These are phyloP conservation scores for Platycheirus albimanus DNA, from an alignment of 2,888 invertebrate species.

Conservation along the genomic window DNA sequence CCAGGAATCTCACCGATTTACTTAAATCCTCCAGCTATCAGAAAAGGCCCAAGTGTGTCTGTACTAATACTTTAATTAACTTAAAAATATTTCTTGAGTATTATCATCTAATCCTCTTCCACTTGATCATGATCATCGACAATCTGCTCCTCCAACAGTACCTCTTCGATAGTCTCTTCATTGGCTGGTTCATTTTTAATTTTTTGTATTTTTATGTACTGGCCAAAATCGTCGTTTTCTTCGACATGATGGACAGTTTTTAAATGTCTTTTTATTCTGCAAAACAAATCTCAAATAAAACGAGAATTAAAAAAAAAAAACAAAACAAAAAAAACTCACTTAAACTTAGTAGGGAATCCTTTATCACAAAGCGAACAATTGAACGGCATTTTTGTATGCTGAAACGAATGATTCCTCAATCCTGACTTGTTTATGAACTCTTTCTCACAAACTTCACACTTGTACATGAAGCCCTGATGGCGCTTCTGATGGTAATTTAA, in stretches of 20 bases:
- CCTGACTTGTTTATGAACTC: constrained; percentile 75
- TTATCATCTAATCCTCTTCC: constrained; percentile 2
- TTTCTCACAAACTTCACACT: constrained; percentile 72
- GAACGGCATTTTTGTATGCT: constrained; percentile 75
- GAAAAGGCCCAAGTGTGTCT: too few species aligned
- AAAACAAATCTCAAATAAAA: not conserved
- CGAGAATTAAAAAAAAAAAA: not conserved
- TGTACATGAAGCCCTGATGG: constrained; percentile 73
- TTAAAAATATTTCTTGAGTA: too few species aligned
- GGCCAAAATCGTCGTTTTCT: constrained; percentile 47
- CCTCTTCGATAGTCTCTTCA: constrained; percentile 38
- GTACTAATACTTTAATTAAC: not conserved
- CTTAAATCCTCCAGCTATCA: too few species aligned
- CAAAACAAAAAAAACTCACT: constrained; percentile 51
- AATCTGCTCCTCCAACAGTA: constrained; percentile 19
- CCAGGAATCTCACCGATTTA: too few species aligned
- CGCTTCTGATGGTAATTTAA: constrained; percentile 74
- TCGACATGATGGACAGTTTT: constrained; percentile 64
- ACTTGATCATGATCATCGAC: constrained; percentile 27
- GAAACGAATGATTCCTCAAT: constrained; percentile 73
- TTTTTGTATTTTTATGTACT: constrained; percentile 41
- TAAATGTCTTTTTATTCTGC: constrained; percentile 65
- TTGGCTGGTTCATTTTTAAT: constrained; percentile 29
- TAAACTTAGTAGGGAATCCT: constrained; percentile 75
- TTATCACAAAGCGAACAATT: constrained; percentile 71